Evolutionary conservation across 1,140 invertebrate species (phyloP).

Genomic region (honey bee (Apis mellifera)): Amel_HAv3.1 CM009942.2:874001-874500

Average conservation of each 20-base stretch:
- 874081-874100: no score
- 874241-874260: no score
- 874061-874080: background rate
- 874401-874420: slow-evolving; percentile 50
- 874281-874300: background rate
- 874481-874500: slow-evolving; percentile 32
- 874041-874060: slow-evolving; percentile 16
- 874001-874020: slow-evolving; percentile 57
- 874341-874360: slow-evolving; percentile 31
- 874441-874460: slow-evolving; percentile 46
- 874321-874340: background rate
- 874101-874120: no score
- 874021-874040: slow-evolving; percentile 57
- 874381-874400: slow-evolving; percentile 46
- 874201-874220: no score
- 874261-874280: no score
- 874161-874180: no score
- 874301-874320: background rate
- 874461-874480: slow-evolving; percentile 10
- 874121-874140: no score
- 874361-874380: slow-evolving; percentile 41
- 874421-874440: slow-evolving; percentile 22
- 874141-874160: no score
- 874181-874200: background rate
- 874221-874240: no score